These are phyloP conservation scores for Phaetusa simplex DNA, from an alignment of 2,113 vertebrate genomes.

Conservation along the genomic window DNA sequence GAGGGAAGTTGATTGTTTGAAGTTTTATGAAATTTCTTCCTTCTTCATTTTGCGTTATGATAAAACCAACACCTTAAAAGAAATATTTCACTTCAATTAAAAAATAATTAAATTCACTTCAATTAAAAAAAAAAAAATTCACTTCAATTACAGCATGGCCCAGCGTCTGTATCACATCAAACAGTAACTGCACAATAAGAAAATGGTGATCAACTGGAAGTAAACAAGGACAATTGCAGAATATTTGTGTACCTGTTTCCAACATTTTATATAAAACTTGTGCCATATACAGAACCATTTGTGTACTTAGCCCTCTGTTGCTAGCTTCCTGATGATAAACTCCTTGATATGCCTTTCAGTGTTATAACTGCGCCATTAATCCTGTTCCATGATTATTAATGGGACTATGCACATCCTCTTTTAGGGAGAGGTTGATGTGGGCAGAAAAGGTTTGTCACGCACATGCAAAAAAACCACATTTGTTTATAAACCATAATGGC, in stretches of 20 bases:
- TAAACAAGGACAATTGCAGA: background rate
- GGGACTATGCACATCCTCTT: background rate
- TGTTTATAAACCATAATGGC: background rate
- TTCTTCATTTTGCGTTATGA: background rate
- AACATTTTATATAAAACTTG: background rate
- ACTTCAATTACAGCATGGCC: background rate
- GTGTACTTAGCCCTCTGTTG: background rate
- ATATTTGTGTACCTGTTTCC: background rate
- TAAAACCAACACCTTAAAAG: too few species aligned
- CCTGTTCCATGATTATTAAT: background rate
- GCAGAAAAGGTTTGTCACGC: fast-evolving
- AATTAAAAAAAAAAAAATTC: background rate
- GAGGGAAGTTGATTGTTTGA: background rate
- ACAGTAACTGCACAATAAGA: background rate
- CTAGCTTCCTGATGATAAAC: background rate
- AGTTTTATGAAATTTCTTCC: background rate
- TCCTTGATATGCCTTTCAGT: background rate
- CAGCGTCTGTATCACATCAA: background rate
- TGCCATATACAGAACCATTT: background rate
- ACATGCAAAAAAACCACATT: background rate
- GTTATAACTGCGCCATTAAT: background rate
- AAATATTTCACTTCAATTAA: too few species aligned
- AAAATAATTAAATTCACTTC: too few species aligned
- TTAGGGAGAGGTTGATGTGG: background rate
- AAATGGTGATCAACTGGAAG: background rate